Evolutionary conservation across 2,888 invertebrate species (phyloP).

Genomic region (Drosophila melanosoma): DNA sequence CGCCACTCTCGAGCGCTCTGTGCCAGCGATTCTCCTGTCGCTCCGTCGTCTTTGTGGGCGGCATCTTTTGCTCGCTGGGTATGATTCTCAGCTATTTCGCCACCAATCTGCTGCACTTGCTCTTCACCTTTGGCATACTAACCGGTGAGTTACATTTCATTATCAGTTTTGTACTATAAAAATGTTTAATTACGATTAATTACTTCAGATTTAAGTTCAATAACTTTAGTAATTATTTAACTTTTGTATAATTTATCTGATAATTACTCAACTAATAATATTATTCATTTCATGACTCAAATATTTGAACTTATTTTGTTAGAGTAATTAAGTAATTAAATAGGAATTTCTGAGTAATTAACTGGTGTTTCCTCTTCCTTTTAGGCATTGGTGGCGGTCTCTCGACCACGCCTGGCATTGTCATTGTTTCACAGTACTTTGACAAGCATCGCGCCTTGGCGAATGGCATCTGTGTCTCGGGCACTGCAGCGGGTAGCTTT

Average conservation of each 20-base stretch:
- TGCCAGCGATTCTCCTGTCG: conserved; percentile 90
- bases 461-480: conserved; percentile 92
- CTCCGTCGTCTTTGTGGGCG: conserved; percentile 90
- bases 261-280: neutral
- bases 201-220: neutral
- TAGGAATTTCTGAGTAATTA: neutral
- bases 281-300: neutral
- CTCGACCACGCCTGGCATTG: conserved; percentile 92
- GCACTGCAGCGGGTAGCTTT: conserved; percentile 92
- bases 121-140: conserved; percentile 90
- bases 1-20: conserved; percentile 90
- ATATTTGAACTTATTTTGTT: neutral
- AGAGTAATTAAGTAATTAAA: neutral
- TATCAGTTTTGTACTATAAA: neutral
- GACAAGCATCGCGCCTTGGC: conserved; percentile 92
- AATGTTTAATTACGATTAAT: neutral
- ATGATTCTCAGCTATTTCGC: conserved; percentile 90
- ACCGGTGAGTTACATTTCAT: conserved; percentile 86
- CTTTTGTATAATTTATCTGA: neutral
- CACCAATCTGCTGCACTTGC: conserved; percentile 88
- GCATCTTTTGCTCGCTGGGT: conserved; percentile 89
- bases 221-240: neutral
- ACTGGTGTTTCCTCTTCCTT: neutral
- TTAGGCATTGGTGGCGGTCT: conserved; percentile 91
- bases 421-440: conserved; percentile 92